phyloP scores from a whole-genome alignment of 1,140 invertebrate genomes.

The Camponotus floridanus region DNA sequence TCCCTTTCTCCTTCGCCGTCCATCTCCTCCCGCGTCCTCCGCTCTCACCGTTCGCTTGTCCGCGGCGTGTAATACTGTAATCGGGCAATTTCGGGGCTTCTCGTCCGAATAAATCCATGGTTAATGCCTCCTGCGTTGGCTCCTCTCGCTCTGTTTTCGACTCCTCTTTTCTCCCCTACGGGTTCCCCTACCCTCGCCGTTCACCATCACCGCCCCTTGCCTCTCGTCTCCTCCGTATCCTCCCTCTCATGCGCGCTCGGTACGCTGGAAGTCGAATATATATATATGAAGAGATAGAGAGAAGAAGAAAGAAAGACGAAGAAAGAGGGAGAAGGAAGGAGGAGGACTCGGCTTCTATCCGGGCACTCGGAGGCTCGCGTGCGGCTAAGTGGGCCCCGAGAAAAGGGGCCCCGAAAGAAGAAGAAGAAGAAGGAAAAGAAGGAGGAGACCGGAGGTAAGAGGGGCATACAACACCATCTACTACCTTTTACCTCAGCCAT shows the following conservation, averaged over 20 bases:
- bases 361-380: conserved; percentile 82
- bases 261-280: conserved; percentile 54
- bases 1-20: background rate
- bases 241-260: conserved; percentile 44
- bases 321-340: conserved; percentile 35
- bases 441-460: conserved; percentile 64
- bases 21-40: conserved; percentile 40
- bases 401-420: conserved; percentile 78
- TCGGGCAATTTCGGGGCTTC: conserved; percentile 84
- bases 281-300: conserved; percentile 36
- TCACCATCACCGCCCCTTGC: conserved; percentile 15
- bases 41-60: conserved; percentile 42
- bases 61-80: conserved; percentile 83
- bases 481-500: conserved; percentile 67
- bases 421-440: conserved; percentile 54
- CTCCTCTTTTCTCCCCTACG: conserved; percentile 55
- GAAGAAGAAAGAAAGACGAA: background rate
- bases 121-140: conserved; percentile 76
- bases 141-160: conserved; percentile 31
- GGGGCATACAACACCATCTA: conserved; percentile 65
- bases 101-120: conserved; percentile 85
- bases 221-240: conserved; percentile 28
- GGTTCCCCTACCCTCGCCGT: conserved; percentile 18
- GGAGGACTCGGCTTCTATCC: conserved; percentile 66
- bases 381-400: conserved; percentile 83